Percentiles rank a stretch among this genome's conserved stretches.
phyloP scores from a whole-genome alignment of 2,888 invertebrate genomes.

The Thereva unica region DNA sequence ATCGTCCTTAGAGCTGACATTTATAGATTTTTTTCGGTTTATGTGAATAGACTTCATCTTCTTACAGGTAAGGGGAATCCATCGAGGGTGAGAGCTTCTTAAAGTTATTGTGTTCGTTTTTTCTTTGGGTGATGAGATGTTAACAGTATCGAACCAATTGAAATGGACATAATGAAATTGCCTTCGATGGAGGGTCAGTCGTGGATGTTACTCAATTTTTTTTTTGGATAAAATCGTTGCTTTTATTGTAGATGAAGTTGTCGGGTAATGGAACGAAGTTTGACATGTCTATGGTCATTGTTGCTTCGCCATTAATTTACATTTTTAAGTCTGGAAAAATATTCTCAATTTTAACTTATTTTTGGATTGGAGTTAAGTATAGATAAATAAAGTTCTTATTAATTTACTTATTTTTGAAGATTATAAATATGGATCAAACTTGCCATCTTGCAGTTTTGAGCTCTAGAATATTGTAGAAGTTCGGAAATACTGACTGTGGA shows the following conservation, averaged over 20 bases:
- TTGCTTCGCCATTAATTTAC: too few relatives aligned
- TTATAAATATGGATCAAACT: too few relatives aligned
- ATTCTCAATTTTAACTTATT: too few relatives aligned
- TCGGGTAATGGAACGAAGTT: too few relatives aligned
- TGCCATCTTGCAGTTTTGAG: too few relatives aligned
- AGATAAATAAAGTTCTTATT: too few relatives aligned
- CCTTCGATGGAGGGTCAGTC: constrained; percentile 10
- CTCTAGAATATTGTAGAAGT: too few relatives aligned
- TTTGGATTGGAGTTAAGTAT: too few relatives aligned
- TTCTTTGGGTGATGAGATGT: constrained; percentile 19
- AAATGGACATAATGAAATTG: constrained; percentile 39
- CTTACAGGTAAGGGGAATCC: background rate
- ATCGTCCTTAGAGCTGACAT: constrained; percentile 11
- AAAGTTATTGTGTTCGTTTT: constrained; percentile 7
- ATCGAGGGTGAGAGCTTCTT: constrained; percentile 2
- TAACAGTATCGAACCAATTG: constrained; percentile 34
- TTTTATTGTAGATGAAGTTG: background rate
- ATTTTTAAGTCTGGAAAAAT: too few relatives aligned
- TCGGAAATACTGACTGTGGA: too few relatives aligned
- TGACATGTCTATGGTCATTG: too few relatives aligned
- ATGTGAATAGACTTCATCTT: constrained; percentile 1
- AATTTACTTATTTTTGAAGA: too few relatives aligned
- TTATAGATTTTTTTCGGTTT: constrained; percentile 8
- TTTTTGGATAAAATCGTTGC: background rate
- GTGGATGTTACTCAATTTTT: background rate